Evolutionary conservation across 2,113 vertebrate genomes (phyloP).

Genomic region (Lepus timidus): DNA sequence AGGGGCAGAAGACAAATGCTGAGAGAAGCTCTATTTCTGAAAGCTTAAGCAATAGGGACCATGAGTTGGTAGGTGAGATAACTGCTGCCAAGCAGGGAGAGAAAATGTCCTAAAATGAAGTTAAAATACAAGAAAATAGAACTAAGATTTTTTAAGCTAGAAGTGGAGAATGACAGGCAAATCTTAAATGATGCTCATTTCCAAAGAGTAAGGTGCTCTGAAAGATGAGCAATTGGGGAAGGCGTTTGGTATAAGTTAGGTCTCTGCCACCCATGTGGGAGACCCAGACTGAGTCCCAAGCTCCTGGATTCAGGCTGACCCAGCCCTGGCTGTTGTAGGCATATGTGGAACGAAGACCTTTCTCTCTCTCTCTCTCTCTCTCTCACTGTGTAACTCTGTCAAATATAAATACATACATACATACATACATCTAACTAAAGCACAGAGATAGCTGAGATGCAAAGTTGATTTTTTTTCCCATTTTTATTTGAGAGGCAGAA

Average conservation of each 20-base stretch:
- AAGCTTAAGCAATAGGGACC: background rate
- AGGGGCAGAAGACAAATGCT: background rate
- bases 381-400: too few relatives aligned
- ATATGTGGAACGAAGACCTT: too few relatives aligned
- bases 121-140: slow-evolving; percentile 15
- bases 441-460: too few relatives aligned
- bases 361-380: too few relatives aligned
- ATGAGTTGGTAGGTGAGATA: background rate
- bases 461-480: too few relatives aligned
- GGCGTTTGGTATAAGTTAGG: background rate
- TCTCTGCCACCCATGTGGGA: too few relatives aligned
- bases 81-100: background rate
- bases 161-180: background rate
- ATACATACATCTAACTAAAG: too few relatives aligned
- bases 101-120: background rate
- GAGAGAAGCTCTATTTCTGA: background rate
- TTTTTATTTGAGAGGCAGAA: too few relatives aligned
- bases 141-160: background rate
- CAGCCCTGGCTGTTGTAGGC: too few relatives aligned
- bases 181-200: background rate
- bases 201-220: background rate
- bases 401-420: too few relatives aligned
- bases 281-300: too few relatives aligned
- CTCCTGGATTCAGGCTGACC: too few relatives aligned
- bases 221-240: background rate